Evolutionary conservation across 2,888 invertebrate genomes (phyloP).

Genomic region (Cheilosia grossa): DNA sequence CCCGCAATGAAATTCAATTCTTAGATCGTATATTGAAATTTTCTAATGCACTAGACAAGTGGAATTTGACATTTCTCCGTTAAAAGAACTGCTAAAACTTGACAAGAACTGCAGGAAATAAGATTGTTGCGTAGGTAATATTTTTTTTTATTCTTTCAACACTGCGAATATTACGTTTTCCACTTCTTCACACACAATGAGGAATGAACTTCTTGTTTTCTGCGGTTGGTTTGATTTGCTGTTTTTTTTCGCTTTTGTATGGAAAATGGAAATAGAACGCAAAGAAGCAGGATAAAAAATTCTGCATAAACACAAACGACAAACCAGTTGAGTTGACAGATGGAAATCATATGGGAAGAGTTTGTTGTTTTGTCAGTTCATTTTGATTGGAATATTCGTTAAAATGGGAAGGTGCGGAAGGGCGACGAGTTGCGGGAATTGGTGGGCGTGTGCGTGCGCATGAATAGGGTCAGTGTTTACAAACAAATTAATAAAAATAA

Average conservation of each 20-base stretch:
- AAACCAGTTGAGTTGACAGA: constrained; percentile 73
- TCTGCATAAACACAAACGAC: constrained; percentile 30
- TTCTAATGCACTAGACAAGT: constrained; percentile 32
- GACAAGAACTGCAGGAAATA: constrained; percentile 19
- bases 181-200: constrained; percentile 19
- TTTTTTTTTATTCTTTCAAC: background rate
- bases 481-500: constrained; percentile 56
- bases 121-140: constrained; percentile 16
- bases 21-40: background rate
- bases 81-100: constrained; percentile 16
- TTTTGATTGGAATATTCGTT: constrained; percentile 44
- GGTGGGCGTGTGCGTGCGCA: background rate
- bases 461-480: constrained; percentile 42
- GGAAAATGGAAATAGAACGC: constrained; percentile 19
- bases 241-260: constrained; percentile 37
- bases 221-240: constrained; percentile 6
- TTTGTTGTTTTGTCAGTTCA: constrained; percentile 42
- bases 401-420: background rate
- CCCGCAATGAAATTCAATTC: constrained; percentile 9
- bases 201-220: constrained; percentile 22
- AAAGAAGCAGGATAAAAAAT: constrained; percentile 30
- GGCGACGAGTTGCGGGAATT: background rate
- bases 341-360: constrained; percentile 60
- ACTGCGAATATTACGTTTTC: background rate
- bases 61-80: constrained; percentile 45